A percentile compares a stretch with the other conserved stretches of the same genome.
These are phyloP conservation scores for Bufo gargarizans DNA, from an alignment of 2,113 vertebrate genomes.

Conservation along the genomic window DNA sequence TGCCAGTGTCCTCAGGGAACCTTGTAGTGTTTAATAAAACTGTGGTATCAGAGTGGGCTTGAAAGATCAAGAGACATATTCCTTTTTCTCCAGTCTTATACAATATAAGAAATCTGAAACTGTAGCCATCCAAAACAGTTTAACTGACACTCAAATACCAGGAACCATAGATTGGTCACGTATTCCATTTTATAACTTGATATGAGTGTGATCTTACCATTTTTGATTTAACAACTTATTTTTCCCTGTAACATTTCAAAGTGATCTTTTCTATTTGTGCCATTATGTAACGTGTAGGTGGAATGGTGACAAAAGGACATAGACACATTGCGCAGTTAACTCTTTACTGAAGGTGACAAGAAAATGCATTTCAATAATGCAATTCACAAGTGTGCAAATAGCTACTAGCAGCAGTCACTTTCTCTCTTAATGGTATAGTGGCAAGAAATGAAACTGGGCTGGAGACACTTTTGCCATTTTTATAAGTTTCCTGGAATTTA, in stretches of 20 bases:
- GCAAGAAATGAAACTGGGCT: too few relatives aligned
- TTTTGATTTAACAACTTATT: not conserved
- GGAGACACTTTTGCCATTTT: too few relatives aligned
- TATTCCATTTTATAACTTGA: not conserved
- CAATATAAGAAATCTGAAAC: not conserved
- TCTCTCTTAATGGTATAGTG: too few relatives aligned
- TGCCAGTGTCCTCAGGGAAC: too few relatives aligned
- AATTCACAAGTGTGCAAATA: too few relatives aligned
- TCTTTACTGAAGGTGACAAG: too few relatives aligned
- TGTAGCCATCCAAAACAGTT: not conserved
- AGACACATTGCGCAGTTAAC: too few relatives aligned
- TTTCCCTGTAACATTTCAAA: not conserved
- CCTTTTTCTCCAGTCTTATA: not conserved
- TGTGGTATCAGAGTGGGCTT: not conserved
- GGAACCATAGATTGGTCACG: not conserved
- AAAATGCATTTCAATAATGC: too few relatives aligned
- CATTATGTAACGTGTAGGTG: not conserved
- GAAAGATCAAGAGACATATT: not conserved
- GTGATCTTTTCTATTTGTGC: not conserved
- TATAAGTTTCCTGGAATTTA: too few relatives aligned
- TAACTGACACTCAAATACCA: not conserved
- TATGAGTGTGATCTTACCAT: not conserved
- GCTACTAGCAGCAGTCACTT: too few relatives aligned
- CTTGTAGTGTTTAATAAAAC: not conserved
- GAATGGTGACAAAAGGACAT: too few relatives aligned